phyloP scores from a whole-genome alignment of 2,888 invertebrate genomes.

The Iselma pallidipennis region DNA sequence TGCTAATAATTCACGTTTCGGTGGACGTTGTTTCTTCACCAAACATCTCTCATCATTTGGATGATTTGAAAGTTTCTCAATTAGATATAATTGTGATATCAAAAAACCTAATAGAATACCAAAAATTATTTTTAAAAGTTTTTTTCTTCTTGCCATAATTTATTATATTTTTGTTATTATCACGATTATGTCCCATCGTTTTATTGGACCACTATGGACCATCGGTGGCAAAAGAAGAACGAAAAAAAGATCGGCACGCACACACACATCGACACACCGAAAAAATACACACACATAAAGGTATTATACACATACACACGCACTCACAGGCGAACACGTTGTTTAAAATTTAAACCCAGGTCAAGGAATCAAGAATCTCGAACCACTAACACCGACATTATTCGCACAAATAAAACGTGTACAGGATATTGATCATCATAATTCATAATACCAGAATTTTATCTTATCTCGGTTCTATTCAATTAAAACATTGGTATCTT shows the following conservation, averaged over 20 bases:
- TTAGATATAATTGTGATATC: constrained; percentile 35
- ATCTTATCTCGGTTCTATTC: not conserved
- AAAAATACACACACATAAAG: not conserved
- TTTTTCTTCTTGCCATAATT: constrained; percentile 45
- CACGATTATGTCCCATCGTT: not conserved
- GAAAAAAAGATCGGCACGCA: not conserved
- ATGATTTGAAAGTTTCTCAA: constrained; percentile 16
- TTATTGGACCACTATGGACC: not conserved
- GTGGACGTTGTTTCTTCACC: constrained; percentile 5
- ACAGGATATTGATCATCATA: not conserved
- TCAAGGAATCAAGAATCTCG: not conserved
- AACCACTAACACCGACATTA: not conserved
- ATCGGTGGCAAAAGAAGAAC: not conserved
- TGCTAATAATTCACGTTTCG: constrained; percentile 23
- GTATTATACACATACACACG: not conserved
- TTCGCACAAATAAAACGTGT: not conserved
- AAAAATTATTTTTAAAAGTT: constrained; percentile 44
- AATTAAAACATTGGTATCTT: too few species aligned
- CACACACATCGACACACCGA: too few species aligned
- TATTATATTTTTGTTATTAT: not conserved
- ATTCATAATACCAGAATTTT: not conserved
- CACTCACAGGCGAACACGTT: not conserved
- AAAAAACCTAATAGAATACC: constrained; percentile 47
- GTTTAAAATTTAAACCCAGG: not conserved
- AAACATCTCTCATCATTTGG: constrained; percentile 18